Evolutionary conservation across 2,113 vertebrate genomes (phyloP).

Genomic region (Halichoeres trimaculatus): DNA sequence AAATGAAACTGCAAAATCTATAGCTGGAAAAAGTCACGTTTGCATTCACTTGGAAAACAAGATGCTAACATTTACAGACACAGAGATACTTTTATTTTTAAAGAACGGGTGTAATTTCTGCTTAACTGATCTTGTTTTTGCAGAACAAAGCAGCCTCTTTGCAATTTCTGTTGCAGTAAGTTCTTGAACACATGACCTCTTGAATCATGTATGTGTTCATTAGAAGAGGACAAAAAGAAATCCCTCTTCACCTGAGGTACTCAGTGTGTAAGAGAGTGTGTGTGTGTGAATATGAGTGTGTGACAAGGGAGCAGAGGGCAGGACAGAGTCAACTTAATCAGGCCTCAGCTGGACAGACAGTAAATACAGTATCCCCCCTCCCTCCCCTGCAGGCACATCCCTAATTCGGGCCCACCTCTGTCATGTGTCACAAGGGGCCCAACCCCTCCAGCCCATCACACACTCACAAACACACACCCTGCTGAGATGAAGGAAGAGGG

Average conservation of each 20-base stretch:
- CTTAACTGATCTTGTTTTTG: too few relatives aligned
- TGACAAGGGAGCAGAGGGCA: constrained; percentile 22
- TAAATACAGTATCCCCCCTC: constrained; percentile 74
- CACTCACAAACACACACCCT: constrained; percentile 44
- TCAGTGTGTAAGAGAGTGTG: constrained; percentile 45
- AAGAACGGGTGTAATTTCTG: too few relatives aligned
- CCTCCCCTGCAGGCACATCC: constrained; percentile 51
- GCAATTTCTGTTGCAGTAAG: not conserved
- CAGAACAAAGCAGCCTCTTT: constrained; percentile 9
- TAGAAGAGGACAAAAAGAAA: constrained; percentile 56
- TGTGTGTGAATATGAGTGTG: constrained; percentile 15
- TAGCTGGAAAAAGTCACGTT: not conserved
- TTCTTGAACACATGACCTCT: constrained; percentile 50
- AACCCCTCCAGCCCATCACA: constrained; percentile 48
- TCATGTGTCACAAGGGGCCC: constrained; percentile 67
- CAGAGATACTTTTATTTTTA: too few relatives aligned
- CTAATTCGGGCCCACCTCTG: constrained; percentile 71
- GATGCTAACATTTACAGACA: too few relatives aligned
- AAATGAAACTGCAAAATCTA: not conserved
- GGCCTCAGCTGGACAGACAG: constrained; percentile 77
- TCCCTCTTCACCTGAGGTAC: constrained; percentile 56
- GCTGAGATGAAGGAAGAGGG: constrained; percentile 76
- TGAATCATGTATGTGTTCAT: constrained; percentile 69
- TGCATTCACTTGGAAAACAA: too few relatives aligned
- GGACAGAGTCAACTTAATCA: constrained; percentile 65